A percentile compares a stretch with the other conserved stretches of the same genome.
Evolutionary conservation across 2,888 invertebrate genomes (phyloP).

Genomic region (Oligia latruncula): DNA sequence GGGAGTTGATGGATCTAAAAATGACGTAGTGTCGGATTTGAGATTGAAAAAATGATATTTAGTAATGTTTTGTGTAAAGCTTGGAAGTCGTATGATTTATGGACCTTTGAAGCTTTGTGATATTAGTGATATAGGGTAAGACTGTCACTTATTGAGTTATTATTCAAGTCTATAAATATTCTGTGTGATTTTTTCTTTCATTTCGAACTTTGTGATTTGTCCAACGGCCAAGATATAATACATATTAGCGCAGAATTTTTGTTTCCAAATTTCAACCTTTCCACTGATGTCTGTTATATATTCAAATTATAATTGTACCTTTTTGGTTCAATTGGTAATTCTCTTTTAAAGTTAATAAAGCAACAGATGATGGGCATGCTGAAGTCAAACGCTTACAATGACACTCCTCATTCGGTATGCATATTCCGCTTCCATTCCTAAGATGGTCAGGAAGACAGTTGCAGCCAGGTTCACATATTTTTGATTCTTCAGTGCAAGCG

Average conservation of each 20-base stretch:
- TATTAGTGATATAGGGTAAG: neutral
- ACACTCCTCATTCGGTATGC: conserved; percentile 71
- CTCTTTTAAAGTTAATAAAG: neutral
- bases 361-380: neutral
- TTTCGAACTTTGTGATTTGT: neutral
- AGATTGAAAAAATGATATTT: neutral
- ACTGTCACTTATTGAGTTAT: too few species aligned
- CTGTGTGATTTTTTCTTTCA: neutral
- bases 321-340: neutral
- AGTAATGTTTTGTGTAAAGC: conserved; percentile 8
- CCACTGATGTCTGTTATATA: neutral
- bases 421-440: conserved; percentile 69
- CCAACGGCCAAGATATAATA: neutral
- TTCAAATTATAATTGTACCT: neutral
- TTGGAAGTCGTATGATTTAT: neutral
- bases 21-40: neutral
- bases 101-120: neutral
- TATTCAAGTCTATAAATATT: neutral
- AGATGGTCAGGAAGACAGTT: conserved; percentile 69
- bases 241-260: neutral
- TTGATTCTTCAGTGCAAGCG: conserved; percentile 47
- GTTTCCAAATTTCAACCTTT: neutral
- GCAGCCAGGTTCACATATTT: conserved; percentile 70
- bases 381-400: conserved; percentile 38
- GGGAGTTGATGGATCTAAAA: conserved; percentile 63